Evolutionary conservation across 92 coral and sea anemone species (phyloP).

Genomic region (Actinernus sp.): DNA sequence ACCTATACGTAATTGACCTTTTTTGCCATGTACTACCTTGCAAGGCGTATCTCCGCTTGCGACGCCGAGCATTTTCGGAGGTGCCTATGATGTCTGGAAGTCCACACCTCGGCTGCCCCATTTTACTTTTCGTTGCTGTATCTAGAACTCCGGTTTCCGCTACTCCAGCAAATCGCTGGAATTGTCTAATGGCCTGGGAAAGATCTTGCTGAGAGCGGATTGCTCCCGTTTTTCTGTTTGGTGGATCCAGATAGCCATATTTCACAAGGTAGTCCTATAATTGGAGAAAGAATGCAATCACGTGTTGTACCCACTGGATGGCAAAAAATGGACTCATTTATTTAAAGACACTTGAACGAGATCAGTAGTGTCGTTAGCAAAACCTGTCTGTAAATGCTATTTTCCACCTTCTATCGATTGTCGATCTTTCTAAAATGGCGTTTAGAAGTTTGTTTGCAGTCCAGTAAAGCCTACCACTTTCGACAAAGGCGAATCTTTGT

Average conservation of each 20-base stretch:
- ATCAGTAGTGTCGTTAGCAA: no score
- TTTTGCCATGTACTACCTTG: conserved; percentile 66
- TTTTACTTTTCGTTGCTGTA: conserved; percentile 11
- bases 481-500: no score
- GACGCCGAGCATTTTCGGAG: conserved; percentile 23
- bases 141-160: conserved; percentile 60
- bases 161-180: conserved; percentile 70
- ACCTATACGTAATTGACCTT: conserved; percentile 15
- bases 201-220: conserved; percentile 24
- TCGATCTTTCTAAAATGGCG: no score
- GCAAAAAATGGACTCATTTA: no score
- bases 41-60: conserved; percentile 54
- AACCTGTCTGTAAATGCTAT: no score
- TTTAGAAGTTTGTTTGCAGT: no score
- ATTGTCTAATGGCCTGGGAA: conserved; percentile 49
- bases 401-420: no score
- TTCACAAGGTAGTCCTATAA: conserved; percentile 62
- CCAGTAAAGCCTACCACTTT: no score
- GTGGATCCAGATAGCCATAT: conserved; percentile 50
- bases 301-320: no score
- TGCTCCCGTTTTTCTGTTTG: conserved; percentile 41
- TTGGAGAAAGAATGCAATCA: no score
- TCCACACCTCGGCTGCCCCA: conserved; percentile 57
- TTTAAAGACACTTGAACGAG: no score
- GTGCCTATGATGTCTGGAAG: conserved; percentile 53